Conservation (phyloP, 2,797 vertebrate species). For the Jordanella pulchra region DNA sequence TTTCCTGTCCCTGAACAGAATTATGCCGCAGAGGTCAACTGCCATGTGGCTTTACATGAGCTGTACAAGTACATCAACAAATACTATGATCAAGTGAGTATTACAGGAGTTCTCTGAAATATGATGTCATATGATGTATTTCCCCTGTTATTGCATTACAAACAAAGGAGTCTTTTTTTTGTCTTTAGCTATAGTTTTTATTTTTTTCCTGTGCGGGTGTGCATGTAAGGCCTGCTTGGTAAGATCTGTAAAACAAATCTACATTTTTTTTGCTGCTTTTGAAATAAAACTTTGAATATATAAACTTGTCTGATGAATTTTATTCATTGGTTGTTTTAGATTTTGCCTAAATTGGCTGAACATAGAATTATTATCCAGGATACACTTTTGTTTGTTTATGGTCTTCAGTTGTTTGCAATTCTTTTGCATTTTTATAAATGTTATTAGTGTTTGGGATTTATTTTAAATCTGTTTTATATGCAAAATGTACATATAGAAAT, state of each 20-base stretch:
- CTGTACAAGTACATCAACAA: conserved; percentile 99
- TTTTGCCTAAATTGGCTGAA: background rate
- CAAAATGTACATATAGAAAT: background rate
- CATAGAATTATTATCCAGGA: background rate
- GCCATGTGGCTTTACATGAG: conserved; percentile 92
- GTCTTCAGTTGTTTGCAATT: background rate
- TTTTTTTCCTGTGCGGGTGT: background rate
- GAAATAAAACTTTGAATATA: background rate
- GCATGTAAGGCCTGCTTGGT: background rate
- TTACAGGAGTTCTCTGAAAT: background rate
- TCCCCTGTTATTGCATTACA: background rate
- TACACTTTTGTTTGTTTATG: background rate
- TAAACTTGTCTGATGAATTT: background rate
- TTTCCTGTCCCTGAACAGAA: conserved; percentile 80
- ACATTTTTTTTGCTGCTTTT: background rate
- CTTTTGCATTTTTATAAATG: background rate
- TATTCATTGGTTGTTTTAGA: background rate
- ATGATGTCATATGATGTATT: too few relatives aligned
- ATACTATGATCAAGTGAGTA: conserved; percentile 95
- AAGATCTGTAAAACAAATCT: background rate
- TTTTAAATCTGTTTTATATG: background rate
- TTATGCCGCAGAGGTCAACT: conserved; percentile 93
- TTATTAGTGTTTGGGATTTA: background rate
- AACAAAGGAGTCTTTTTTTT: background rate
- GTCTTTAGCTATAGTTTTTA: background rate